phyloP scores from a whole-genome alignment of 2,888 invertebrate species.

The Erebia epiphron region DNA sequence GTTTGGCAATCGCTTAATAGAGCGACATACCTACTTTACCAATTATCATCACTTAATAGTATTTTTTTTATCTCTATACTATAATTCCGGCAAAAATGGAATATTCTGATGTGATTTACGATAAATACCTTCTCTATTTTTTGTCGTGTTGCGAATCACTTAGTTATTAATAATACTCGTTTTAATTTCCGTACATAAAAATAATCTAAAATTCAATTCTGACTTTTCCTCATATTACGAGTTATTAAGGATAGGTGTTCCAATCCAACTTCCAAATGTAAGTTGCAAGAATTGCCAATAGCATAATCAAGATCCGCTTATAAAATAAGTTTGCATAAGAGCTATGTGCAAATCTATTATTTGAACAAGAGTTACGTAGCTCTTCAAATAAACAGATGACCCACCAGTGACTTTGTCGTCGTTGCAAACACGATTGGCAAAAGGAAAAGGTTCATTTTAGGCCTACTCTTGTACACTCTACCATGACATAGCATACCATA shows the following conservation, averaged over 20 bases:
- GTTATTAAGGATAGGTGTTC: background rate
- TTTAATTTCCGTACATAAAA: background rate
- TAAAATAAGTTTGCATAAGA: background rate
- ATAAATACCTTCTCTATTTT: background rate
- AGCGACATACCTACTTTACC: background rate
- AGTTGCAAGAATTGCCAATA: background rate
- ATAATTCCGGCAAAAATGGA: background rate
- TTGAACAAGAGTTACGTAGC: background rate
- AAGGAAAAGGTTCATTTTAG: too few species aligned
- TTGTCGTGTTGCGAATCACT: background rate
- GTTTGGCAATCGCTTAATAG: background rate
- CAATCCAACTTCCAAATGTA: background rate
- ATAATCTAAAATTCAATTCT: background rate
- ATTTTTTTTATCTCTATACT: too few species aligned
- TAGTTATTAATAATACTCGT: background rate
- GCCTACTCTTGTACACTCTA: too few species aligned
- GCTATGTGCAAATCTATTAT: conserved; percentile 1
- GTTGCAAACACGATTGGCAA: background rate
- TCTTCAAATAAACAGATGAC: background rate
- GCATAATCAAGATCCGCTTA: conserved; percentile 3
- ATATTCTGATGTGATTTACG: background rate
- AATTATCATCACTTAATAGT: background rate
- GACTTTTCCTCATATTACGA: background rate
- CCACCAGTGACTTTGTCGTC: background rate
- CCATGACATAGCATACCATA: too few species aligned